phyloP scores from a whole-genome alignment of 2,113 vertebrate genomes.

The Osmerus eperlanus region DNA sequence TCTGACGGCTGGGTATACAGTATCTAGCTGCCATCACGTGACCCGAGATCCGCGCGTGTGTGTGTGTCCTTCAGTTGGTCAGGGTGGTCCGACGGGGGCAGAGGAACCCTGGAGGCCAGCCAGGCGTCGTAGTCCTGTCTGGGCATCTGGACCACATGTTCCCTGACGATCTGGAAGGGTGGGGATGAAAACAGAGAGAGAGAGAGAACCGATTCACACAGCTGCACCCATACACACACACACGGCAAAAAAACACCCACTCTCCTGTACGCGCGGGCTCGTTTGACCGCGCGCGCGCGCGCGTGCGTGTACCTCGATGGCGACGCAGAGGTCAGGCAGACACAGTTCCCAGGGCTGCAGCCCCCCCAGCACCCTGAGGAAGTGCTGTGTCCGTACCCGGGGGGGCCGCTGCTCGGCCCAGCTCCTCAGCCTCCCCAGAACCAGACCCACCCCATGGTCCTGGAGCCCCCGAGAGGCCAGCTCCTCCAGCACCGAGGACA shows the following conservation, averaged over 20 bases:
- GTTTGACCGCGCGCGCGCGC: too few relatives aligned
- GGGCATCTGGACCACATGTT: constrained; percentile 71
- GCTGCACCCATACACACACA: background rate
- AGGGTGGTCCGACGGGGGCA: background rate
- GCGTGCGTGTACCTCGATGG: constrained; percentile 63
- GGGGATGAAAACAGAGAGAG: constrained; percentile 1
- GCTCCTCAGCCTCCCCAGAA: constrained; percentile 69
- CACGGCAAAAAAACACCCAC: background rate
- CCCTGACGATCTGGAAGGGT: constrained; percentile 67
- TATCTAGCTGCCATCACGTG: too few relatives aligned
- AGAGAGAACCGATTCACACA: background rate
- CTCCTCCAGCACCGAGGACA: constrained; percentile 65
- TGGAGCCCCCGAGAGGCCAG: constrained; percentile 63
- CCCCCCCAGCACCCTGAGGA: constrained; percentile 68
- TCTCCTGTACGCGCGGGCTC: background rate
- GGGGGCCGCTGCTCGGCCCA: constrained; percentile 62
- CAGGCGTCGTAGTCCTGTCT: constrained; percentile 67
- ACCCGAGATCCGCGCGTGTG: background rate
- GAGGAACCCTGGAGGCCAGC: constrained; percentile 56
- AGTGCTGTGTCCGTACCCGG: constrained; percentile 61
- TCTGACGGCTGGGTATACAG: too few relatives aligned
- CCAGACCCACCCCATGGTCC: constrained; percentile 57
- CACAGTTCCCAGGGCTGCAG: constrained; percentile 76
- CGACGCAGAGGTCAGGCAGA: constrained; percentile 71
- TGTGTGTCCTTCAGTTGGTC: constrained; percentile 23